A percentile compares a stretch with the other conserved stretches of the same genome.
phyloP scores from a whole-genome alignment of 23 tunicate genomes.

The Styela plicata region DNA sequence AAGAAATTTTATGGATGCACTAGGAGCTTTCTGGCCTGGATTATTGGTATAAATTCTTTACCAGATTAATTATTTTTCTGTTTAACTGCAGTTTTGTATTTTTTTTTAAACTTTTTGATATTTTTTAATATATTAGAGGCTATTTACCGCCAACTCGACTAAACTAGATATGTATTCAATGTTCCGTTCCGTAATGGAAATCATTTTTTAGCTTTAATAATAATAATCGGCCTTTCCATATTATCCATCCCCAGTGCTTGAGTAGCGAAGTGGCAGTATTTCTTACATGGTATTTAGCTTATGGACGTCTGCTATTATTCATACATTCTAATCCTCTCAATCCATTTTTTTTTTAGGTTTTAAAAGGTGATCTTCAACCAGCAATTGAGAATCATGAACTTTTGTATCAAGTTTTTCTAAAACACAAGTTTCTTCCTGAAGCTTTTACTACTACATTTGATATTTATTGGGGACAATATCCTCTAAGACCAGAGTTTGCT shows the following conservation, averaged over 20 bases:
- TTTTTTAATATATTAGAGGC: too few relatives aligned
- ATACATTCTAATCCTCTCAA: too few relatives aligned
- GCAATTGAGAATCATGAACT: conserved; percentile 94
- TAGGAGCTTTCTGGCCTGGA: conserved; percentile 99
- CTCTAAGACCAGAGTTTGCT: conserved; percentile 94
- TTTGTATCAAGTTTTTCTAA: conserved; percentile 88
- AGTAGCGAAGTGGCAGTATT: too few relatives aligned
- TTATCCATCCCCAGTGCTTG: too few relatives aligned
- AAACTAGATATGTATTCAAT: background rate
- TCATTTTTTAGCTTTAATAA: too few relatives aligned
- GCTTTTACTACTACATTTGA: conserved; percentile 95
- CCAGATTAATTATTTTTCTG: too few relatives aligned
- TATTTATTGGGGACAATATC: conserved; percentile 96
- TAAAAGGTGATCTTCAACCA: conserved; percentile 86
- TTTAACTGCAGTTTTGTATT: too few relatives aligned
- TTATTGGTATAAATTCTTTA: conserved; percentile 46
- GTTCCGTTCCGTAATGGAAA: too few relatives aligned
- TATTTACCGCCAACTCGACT: background rate
- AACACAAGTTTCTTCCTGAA: conserved; percentile 90
- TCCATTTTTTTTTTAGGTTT: conserved; percentile 50
- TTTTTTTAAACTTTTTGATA: too few relatives aligned
- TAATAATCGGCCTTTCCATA: too few relatives aligned
- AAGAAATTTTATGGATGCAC: conserved; percentile 80
- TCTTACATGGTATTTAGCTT: too few relatives aligned
- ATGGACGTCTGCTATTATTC: too few relatives aligned